phyloP scores from a whole-genome alignment of 2,888 invertebrate species.

The Herminia tarsipennalis region DNA sequence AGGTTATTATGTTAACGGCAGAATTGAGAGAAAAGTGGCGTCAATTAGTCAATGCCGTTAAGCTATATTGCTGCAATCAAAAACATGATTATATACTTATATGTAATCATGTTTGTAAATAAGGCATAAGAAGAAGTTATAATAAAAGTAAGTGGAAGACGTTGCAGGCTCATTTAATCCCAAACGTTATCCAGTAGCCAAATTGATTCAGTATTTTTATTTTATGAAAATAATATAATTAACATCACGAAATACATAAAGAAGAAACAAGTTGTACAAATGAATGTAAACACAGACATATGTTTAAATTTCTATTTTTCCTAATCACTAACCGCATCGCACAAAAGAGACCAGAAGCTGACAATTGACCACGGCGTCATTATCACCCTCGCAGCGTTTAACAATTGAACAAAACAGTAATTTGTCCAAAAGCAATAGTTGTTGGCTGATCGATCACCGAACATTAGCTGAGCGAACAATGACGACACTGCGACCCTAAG shows the following conservation, averaged over 20 bases:
- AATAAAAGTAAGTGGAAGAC: no score
- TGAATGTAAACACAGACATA: not conserved
- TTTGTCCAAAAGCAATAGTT: slow-evolving; percentile 39
- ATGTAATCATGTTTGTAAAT: no score
- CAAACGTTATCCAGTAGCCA: no score
- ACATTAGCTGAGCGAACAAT: slow-evolving; percentile 17
- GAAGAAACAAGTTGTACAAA: not conserved
- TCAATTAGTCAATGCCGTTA: no score
- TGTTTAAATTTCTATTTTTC: slow-evolving; percentile 1
- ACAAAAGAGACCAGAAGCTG: slow-evolving; percentile 1
- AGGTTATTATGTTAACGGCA: slow-evolving; percentile 2
- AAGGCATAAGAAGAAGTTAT: no score
- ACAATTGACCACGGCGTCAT: slow-evolving; percentile 2
- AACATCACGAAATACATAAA: not conserved
- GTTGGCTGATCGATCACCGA: slow-evolving; percentile 41
- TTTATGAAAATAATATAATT: no score
- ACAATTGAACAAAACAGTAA: slow-evolving; percentile 20
- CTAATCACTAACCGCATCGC: not conserved
- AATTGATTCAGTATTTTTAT: no score
- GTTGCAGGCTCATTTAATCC: no score
- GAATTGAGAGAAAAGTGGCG: no score
- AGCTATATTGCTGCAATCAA: no score
- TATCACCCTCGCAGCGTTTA: slow-evolving; percentile 1
- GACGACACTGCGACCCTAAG: slow-evolving; percentile 10
- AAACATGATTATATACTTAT: no score